Conservation (phyloP, 2,113 vertebrate species). For the Ploceus nigricollis region DNA sequence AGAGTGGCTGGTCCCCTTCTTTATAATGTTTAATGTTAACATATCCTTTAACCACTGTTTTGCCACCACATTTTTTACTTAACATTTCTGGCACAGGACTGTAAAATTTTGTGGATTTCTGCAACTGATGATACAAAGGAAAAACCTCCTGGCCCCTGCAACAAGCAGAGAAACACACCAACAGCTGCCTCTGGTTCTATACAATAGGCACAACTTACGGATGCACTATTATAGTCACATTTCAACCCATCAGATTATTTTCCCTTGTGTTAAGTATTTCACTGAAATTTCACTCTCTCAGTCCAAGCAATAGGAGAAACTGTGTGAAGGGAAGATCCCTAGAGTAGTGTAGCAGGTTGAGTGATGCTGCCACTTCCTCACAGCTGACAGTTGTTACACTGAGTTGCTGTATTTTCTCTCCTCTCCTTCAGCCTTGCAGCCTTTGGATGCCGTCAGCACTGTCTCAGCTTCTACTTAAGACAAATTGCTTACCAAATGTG, state of each 20-base stretch:
- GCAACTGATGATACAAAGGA: neutral
- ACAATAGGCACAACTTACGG: fast-evolving
- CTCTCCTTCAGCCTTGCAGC: neutral
- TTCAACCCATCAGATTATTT: neutral
- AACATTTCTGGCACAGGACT: neutral
- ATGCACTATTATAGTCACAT: neutral
- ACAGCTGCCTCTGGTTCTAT: neutral
- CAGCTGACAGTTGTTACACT: neutral
- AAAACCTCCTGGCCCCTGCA: neutral
- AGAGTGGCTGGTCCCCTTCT: neutral
- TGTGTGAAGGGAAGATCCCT: neutral
- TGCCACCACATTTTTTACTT: neutral
- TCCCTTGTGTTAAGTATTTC: neutral
- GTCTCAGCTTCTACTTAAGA: neutral
- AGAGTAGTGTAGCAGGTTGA: neutral
- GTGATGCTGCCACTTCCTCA: neutral
- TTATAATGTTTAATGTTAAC: neutral
- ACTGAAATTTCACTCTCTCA: neutral
- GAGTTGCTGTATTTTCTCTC: neutral
- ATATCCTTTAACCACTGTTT: neutral
- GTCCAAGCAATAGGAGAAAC: neutral
- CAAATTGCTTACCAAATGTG: neutral
- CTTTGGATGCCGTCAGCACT: neutral
- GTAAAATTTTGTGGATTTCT: neutral
- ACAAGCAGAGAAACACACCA: neutral